A percentile compares a stretch with the other conserved stretches of the same genome.
phyloP scores from a whole-genome alignment of 2,797 vertebrate species.

The Glyptemys insculpta region DNA sequence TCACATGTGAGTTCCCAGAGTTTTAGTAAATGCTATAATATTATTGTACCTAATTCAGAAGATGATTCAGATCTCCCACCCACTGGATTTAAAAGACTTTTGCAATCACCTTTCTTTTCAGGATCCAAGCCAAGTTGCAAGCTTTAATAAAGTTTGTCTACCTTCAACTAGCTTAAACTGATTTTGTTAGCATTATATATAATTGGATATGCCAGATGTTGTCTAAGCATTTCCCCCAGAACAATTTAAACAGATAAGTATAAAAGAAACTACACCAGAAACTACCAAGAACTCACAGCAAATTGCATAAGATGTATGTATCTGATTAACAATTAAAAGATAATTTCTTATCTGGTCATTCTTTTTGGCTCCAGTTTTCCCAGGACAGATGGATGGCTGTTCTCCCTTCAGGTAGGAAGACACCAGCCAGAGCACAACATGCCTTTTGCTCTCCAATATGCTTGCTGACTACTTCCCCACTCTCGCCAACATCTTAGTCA shows the following conservation, averaged over 20 bases:
- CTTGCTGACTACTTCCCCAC: not conserved
- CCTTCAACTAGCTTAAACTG: not conserved
- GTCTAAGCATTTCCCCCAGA: constrained; percentile 8
- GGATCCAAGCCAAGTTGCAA: not conserved
- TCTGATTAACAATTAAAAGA: not conserved
- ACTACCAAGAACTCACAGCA: not conserved
- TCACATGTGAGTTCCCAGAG: not conserved
- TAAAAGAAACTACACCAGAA: not conserved
- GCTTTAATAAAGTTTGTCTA: not conserved
- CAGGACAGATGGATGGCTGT: not conserved
- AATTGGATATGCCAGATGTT: not conserved
- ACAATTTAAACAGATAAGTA: not conserved
- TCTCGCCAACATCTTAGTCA: not conserved
- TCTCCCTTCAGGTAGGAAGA: not conserved
- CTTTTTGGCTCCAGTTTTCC: not conserved
- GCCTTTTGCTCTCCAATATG: not conserved
- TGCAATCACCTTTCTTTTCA: not conserved
- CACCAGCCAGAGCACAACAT: not conserved
- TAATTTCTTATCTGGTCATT: not conserved
- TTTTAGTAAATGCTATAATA: not conserved
- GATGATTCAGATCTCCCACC: not conserved
- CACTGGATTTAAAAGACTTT: not conserved
- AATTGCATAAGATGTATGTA: not conserved
- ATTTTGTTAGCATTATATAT: constrained; percentile 1
- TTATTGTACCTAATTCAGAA: not conserved